These are phyloP conservation scores for Apogon talboti DNA, from an alignment of 2,797 vertebrate genomes.

Conservation along the genomic window DNA sequence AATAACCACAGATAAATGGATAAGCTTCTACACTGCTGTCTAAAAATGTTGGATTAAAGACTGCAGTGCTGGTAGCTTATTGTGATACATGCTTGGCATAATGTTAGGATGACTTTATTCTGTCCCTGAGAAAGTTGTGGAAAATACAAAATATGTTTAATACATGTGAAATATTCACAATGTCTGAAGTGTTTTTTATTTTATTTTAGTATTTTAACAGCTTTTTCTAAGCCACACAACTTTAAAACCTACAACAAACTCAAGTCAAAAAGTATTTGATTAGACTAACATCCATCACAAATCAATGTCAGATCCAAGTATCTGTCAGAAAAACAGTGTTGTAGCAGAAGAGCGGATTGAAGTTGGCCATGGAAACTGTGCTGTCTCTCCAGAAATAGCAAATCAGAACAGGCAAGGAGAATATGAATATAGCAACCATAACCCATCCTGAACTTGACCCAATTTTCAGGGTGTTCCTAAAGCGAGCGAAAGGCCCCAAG, in stretches of 20 bases:
- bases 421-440: slow-evolving; percentile 45
- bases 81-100: neutral
- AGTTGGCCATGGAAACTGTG: slow-evolving; percentile 26
- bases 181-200: slow-evolving; percentile 25
- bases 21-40: slow-evolving; percentile 23
- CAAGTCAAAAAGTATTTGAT: slow-evolving; percentile 14
- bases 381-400: slow-evolving; percentile 51
- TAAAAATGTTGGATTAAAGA: slow-evolving; percentile 11
- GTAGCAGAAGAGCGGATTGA: slow-evolving; percentile 21
- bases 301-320: slow-evolving; percentile 25
- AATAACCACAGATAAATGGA: slow-evolving; percentile 37
- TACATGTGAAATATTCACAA: slow-evolving; percentile 13
- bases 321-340: slow-evolving; percentile 28
- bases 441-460: slow-evolving; percentile 55
- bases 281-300: slow-evolving; percentile 27
- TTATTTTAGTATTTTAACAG: slow-evolving; percentile 5
- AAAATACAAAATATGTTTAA: slow-evolving; percentile 23
- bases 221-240: slow-evolving; percentile 1
- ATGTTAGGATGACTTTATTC: neutral
- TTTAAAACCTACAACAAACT: slow-evolving; percentile 25
- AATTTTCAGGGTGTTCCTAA: slow-evolving; percentile 64
- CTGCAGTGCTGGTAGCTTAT: neutral
- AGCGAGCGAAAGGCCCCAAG: slow-evolving; percentile 48
- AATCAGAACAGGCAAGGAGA: slow-evolving; percentile 44
- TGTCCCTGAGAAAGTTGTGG: slow-evolving; percentile 22